These are phyloP conservation scores for Erpornis zantholeuca DNA, from an alignment of 2,113 vertebrate species.

Conservation along the genomic window DNA sequence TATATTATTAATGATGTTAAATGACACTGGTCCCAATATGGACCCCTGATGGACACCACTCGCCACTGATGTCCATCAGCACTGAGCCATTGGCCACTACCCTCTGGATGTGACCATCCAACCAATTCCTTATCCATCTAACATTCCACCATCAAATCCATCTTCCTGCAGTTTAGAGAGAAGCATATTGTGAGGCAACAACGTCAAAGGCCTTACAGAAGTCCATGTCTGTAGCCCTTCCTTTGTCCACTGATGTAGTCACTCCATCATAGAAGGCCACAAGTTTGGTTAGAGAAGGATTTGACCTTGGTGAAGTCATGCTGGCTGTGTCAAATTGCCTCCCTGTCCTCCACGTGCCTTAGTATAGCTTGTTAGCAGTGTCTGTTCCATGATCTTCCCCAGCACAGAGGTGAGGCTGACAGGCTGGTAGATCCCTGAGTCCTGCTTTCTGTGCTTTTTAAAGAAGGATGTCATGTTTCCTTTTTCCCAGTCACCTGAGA, in stretches of 20 bases:
- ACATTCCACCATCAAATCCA: not conserved
- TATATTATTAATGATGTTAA: not conserved
- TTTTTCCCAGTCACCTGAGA: not conserved
- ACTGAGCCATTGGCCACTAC: not conserved
- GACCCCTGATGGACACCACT: not conserved
- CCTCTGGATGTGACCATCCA: not conserved
- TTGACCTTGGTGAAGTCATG: not conserved
- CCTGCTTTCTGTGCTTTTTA: not conserved
- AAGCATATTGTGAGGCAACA: not conserved
- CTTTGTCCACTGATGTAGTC: not conserved
- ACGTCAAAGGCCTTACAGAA: not conserved
- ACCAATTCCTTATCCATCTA: not conserved
- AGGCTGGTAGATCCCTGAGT: not conserved
- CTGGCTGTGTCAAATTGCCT: not conserved
- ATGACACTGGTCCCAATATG: not conserved
- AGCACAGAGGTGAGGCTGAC: not conserved
- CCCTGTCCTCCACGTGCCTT: too few species aligned
- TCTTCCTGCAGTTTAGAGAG: not conserved
- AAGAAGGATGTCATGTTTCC: not conserved
- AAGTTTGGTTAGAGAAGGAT: not conserved
- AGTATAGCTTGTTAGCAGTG: not conserved
- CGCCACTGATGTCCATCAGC: rapidly evolving
- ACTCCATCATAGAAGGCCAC: not conserved
- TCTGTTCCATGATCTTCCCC: not conserved
- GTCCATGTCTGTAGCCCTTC: not conserved